Evolutionary conservation across 2,113 vertebrate species (phyloP), one percentile per base, ranked within the genome.

Genomic region (Ctenomys sociabilis): DNA sequence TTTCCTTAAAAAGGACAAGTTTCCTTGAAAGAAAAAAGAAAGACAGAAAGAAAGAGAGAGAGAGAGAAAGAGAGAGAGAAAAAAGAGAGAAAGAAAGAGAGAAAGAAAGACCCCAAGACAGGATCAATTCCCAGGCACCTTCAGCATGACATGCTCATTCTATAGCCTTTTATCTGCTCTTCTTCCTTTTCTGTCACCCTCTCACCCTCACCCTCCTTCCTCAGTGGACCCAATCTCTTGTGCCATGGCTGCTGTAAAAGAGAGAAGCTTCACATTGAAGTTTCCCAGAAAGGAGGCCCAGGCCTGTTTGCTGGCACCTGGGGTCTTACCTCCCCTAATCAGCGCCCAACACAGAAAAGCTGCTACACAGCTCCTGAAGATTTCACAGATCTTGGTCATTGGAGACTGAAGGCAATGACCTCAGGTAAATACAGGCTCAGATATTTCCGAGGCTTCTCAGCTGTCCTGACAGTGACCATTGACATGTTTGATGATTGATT

Each of bases 381-480:
- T 84, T 24, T 70, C 80, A 91, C 57, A 32, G 89, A 83, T 72
- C 97, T 97, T 80, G 45, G 19, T 77, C 40, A 59, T 24, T 88
- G 94, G 83, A 96, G 70, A 95, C n/a, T 77, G 19, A 77, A 10
- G 61, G 91, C 88, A 92, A 22, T 35, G 87, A 43, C 78, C 77
- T 92, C 0, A 4, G 63, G 49, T 16, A 98, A 95, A 95, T 82
- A 3, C 54, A 83, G 85, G 86, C 90, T 96, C 81, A 61, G 82
- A 85, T 40, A 94, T 70, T 81, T 92, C 73, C 40, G 93, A 95
- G 91, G 24, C 59, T 45, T 72, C 37, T 72, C 35, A 82, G 8
- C 35, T 66, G 63, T 9, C 45, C 70, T 77, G 10, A 68, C 45
- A 73, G 35, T 30, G 57, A 35, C 43, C 68, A n/a, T 26, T 26